Conservation (phyloP, 2,113 vertebrate species). For the Tupaia chinensis region DNA sequence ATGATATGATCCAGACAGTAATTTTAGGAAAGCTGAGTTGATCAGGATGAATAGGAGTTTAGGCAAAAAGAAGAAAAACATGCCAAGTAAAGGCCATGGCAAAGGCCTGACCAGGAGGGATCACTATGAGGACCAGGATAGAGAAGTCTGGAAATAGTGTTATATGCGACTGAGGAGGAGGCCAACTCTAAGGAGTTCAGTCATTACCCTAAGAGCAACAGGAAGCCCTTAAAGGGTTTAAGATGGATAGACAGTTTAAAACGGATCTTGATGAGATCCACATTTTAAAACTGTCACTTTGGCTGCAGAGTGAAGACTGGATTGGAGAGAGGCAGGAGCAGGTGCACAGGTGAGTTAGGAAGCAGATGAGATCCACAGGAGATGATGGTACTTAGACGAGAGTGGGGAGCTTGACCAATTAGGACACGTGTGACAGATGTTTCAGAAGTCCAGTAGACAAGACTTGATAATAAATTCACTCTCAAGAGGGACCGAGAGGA, state of each 20-base stretch:
- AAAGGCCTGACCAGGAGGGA: background rate
- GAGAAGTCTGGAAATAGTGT: background rate
- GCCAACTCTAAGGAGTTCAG: background rate
- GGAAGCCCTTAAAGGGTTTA: background rate
- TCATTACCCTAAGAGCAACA: background rate
- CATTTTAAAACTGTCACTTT: background rate
- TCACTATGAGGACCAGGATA: background rate
- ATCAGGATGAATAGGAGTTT: background rate
- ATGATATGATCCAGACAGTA: background rate
- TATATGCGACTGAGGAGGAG: background rate
- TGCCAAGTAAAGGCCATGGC: background rate
- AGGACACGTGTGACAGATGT: background rate
- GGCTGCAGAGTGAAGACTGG: background rate
- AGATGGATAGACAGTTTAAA: no score
- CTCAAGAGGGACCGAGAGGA: background rate
- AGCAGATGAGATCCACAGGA: background rate
- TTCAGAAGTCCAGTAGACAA: background rate
- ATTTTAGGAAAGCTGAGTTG: conserved; percentile 10
- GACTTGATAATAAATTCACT: background rate
- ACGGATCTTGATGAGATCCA: background rate
- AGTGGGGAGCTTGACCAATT: background rate
- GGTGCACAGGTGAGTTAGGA: background rate
- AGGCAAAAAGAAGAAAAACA: background rate
- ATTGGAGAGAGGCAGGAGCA: background rate
- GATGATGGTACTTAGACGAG: background rate